Evolutionary conservation across 2,113 vertebrate genomes (phyloP), one percentile per base, ranked within the genome.

Genomic region (Tachycineta bicolor): DNA sequence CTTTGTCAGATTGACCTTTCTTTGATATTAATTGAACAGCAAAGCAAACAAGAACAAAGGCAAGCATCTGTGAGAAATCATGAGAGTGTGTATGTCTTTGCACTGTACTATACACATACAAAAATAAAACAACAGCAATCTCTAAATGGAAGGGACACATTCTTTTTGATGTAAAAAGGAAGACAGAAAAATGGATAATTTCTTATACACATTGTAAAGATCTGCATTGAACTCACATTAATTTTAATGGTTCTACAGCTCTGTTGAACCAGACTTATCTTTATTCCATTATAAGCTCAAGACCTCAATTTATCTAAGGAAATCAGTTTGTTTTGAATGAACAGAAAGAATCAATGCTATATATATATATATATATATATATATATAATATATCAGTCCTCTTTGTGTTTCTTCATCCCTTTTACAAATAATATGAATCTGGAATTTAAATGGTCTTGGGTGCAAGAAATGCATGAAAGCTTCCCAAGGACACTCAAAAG

Each of bases 1-100:
- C 76, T 88, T 95, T 96, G 87, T 96, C 96, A 94, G 68, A 81
- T 76, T 96, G 96, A 96, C 95, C 97, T 97, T 97, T 95, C 68
- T 82, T 96, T 94, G 84, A 88, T 95, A 94, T 95, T 96, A 93
- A 96, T 93, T 93, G 90, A 93, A 83, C 63, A 87, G 93, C 69
- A 89, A 92, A 92, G 86, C 71, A 87, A 91, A 73, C 34, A 91
- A 79, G 88, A 93, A 91, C 60, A 86, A 95, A 89, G 44, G 53
- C 43, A 19, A 84, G 47, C 77, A 91, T 94, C 80, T 2, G 1
- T 80, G 62, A 83, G 53, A 65, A 92, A 91, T 12, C 55, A 71
- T 29, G 28, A 24, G 63, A 84, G 17, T 43, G 5, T 77, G 16
- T 33, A 34, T 46, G 18, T 58, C 58, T 94, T 69, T 90, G 55